Base-by-base conservation (phyloP, 2,888 invertebrate genomes). In the Nomada fabriciana region DNA sequence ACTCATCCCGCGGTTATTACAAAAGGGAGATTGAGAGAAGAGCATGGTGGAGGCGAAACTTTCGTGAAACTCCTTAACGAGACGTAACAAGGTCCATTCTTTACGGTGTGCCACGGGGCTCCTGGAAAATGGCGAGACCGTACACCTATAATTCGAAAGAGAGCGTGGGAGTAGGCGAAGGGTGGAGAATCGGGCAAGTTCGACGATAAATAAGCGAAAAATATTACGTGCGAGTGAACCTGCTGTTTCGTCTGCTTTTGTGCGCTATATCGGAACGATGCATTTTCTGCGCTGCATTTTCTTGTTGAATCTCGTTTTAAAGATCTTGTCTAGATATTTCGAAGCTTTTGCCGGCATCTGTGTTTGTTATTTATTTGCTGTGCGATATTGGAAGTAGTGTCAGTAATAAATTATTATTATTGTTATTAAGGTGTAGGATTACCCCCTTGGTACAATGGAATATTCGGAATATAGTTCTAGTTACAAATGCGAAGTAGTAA, bases 1-100 rank as follows among this genome's bases (percentile, higher is more conserved):
- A 90, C 89, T 90, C 89, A 89, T 90, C 89, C 84, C 85, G 82
- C 80, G 84, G 88, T 90, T 90, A 90, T 90, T 90, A 90, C 89
- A 87, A 89, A 87, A 89, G 83, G 73, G 80, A 83, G 84, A 83
- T 85, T 80, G 83, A 82, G 86, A 81, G 80, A 81, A 71, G 72
- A 75, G 76, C 73, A 65, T 69, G 80, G 47, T 59, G 55, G 79
- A 80, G 67, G 80, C 82, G 79, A 87, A 89, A 86, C 86, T 90
- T 90, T 76, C 80, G 79, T 70, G 84, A 88, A 90, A 90, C 89
- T 90, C 86, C 90, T 89, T 90, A 90, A 90, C 88, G 90, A 90
- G 90, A 89, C 86, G 86, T 86, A 90, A 90, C 88, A 90, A 86
- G 86, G 83, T 87, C 83, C 85, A 87, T 90, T 90, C 86, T 87